Evolutionary conservation across 2,113 vertebrate species (phyloP), one percentile per base, ranked within the genome.

Genomic region (Osmerus eperlanus): DNA sequence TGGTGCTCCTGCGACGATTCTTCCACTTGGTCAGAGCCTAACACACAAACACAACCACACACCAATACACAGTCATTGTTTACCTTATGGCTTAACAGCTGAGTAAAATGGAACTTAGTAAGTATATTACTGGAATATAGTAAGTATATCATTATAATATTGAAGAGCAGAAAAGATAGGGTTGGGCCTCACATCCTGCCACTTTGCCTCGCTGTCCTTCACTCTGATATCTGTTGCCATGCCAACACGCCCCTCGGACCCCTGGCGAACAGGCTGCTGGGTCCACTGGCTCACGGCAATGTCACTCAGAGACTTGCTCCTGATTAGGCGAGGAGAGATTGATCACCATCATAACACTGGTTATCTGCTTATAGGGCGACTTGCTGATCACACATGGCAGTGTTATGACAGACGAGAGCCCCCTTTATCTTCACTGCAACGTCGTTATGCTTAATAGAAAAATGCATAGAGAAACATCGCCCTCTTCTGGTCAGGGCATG

Each of bases 11-110:
- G 76, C 97, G 92, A 41, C 94, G 94, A 75, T 78, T 94, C 86
- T 99, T 99, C 97, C 97, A 99, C 91, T 93, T 97, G 79, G 91
- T 94, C 70, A 99, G 89, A 76, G 98, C 96, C 97, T 99, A 19
- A 25, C 7, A 51, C 28, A 72, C 56, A 77, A 0, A 1, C 0
- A 47, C 0, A 65, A 28, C 25, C 8, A 13, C 3, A 19, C 16
- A 47, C 15, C 5, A 29, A 1, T 12, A 69, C 14, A 13, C 1
- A 65, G 53, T 3, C 52, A 71, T n/a, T 66, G 2, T 29, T 18
- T 14, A 9, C 32, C n/a, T 51, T 28, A 28, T 28, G 25, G 53
- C 32, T 8, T 54, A 51, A 11, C 15, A 63, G 29, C 29, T 25
- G 23, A 7, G 18, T 55, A 56, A 55, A 14, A 15, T 1, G 15